Percentiles rank a stretch among this genome's conserved stretches.
phyloP scores from a whole-genome alignment of 1,140 invertebrate species.

The Apis laboriosa region DNA sequence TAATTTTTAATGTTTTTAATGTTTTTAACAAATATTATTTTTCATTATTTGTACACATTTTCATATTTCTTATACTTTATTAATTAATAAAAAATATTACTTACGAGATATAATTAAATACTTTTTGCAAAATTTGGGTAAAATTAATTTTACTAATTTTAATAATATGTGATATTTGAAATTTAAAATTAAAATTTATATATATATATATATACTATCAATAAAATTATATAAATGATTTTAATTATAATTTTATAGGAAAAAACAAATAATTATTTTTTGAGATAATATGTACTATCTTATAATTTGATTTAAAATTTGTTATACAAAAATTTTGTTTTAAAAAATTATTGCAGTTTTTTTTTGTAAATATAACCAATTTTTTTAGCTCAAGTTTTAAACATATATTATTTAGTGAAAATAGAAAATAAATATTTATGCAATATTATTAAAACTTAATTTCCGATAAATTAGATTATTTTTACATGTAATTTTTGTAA shows the following conservation, averaged over 20 bases:
- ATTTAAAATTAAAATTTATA: slow-evolving; percentile 7
- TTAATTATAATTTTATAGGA: slow-evolving; percentile 7
- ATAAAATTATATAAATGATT: slow-evolving; percentile 23
- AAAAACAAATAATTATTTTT: neutral
- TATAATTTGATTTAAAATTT: neutral
- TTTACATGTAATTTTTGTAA: slow-evolving; percentile 16
- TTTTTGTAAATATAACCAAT: neutral
- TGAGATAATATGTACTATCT: neutral
- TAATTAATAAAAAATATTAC: neutral
- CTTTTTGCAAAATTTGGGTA: slow-evolving; percentile 41
- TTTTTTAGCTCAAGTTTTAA: neutral
- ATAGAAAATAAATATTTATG: slow-evolving; percentile 20
- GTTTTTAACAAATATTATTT: no score
- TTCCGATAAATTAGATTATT: slow-evolving; percentile 9
- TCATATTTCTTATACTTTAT: neutral
- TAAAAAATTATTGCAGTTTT: neutral
- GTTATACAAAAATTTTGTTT: neutral
- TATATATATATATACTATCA: neutral
- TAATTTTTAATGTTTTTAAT: slow-evolving; percentile 6
- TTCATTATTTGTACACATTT: slow-evolving; percentile 1
- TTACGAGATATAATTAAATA: neutral
- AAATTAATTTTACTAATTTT: neutral
- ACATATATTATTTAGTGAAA: neutral
- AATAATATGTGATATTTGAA: neutral
- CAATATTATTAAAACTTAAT: neutral